Conservation (phyloP, 2,113 vertebrate species). For the Corvus cornix region DNA sequence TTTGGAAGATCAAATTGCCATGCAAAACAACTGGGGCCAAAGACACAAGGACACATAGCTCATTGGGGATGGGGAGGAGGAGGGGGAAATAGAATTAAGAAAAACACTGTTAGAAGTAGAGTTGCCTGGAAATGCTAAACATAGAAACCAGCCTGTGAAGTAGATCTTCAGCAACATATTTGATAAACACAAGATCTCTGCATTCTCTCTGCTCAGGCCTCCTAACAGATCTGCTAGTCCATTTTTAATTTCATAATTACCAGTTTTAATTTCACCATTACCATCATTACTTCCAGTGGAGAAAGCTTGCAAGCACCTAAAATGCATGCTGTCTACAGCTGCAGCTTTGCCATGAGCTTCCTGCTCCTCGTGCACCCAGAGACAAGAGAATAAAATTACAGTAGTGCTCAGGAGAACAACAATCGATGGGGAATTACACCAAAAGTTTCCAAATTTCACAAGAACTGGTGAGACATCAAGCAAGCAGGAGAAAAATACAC, state of each 20-base stretch:
- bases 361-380: not conserved
- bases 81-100: not conserved
- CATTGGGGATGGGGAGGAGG: not conserved
- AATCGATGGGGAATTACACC: not conserved
- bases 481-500: not conserved
- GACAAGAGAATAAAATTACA: not conserved
- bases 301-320: not conserved
- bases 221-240: not conserved
- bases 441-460: not conserved
- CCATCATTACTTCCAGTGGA: not conserved
- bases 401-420: not conserved
- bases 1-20: not conserved
- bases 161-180: not conserved
- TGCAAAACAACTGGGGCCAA: not conserved
- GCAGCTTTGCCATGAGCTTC: not conserved
- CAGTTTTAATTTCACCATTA: not conserved
- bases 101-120: not conserved
- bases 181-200: not conserved
- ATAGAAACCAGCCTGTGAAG: not conserved
- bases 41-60: not conserved
- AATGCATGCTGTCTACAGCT: not conserved
- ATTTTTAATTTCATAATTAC: not conserved
- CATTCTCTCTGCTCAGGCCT: not conserved
- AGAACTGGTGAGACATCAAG: not conserved
- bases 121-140: not conserved